Base-by-base conservation (phyloP, 2,888 invertebrate genomes). In the Automeris io region DNA sequence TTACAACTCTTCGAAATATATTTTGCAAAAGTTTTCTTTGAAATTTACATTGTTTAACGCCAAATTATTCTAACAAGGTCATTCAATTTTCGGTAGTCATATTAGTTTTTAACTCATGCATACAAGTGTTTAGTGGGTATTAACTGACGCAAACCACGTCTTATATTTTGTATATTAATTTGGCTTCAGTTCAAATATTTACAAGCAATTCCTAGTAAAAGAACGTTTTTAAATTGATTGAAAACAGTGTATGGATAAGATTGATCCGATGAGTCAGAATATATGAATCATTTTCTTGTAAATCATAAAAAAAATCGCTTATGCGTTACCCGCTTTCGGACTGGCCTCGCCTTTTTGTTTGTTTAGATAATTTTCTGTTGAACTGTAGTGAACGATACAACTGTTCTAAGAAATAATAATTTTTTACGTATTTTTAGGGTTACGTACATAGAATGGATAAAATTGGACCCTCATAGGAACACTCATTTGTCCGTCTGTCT, bases 171-270 rank as follows among this genome's bases (percentile, higher is more conserved):
- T n/a, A 25, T 33, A 9, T 18, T 24, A 38, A 39, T 40, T 42
- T 42, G 39, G 41, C 44, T 33, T 34, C 35, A 35, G 19, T 42
- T 45, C 37, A 40, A 41, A 37, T 40, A 26, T 40, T 8, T 26
- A 25, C 9, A 13, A 35, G 11, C 29, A 16, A 37, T 44, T 37
- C 36, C 32, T 33, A 29, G 41, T 35, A 41, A 34, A 22, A 36
- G 37, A 41, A 13, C 29, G 25, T 37, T 18, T 9, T 22, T 23
- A 22, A 2, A 16, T 37, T 37, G 21, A 31, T 22, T 18, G 18
- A 18, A 37, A 37, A 37, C 23, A 37, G 31, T 21, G 22, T 12
- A 12, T 12, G n/a, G 37, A 37, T 37, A 23, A 8, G 12, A 32
- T 18, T 12, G 18, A n/a, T 13, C 6, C 7, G 29, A 12, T 29